Evolutionary conservation across 1,140 invertebrate genomes (phyloP).

Genomic region (Ceratina calcarata): DNA sequence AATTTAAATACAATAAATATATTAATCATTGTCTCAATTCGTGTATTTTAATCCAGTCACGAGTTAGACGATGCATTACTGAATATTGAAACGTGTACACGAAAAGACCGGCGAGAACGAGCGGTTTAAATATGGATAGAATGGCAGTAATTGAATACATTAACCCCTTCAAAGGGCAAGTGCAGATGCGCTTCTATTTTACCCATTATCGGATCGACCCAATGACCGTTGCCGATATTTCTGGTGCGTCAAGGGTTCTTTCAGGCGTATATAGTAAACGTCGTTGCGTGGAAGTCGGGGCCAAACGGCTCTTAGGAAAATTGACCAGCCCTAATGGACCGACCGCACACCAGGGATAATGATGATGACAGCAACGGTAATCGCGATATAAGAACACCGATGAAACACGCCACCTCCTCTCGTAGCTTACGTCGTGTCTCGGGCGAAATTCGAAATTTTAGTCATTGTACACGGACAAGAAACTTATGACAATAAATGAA

Average conservation of each 20-base stretch:
- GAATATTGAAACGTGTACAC: too few relatives aligned
- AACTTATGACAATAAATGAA: neutral
- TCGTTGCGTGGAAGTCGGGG: slow-evolving; percentile 52
- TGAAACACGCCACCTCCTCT: slow-evolving; percentile 11
- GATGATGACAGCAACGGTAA: slow-evolving; percentile 65
- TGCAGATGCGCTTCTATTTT: slow-evolving; percentile 4
- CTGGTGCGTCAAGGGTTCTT: slow-evolving; percentile 24
- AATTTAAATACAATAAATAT: neutral
- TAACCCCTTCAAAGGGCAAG: neutral
- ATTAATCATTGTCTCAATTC: too few relatives aligned
- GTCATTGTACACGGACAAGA: neutral
- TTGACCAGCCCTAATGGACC: slow-evolving; percentile 66
- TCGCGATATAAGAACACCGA: slow-evolving; percentile 58
- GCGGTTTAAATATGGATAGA: too few relatives aligned
- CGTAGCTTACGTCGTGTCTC: neutral
- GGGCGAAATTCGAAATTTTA: neutral
- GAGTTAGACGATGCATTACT: too few relatives aligned
- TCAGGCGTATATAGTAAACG: neutral
- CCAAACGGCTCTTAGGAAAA: slow-evolving; percentile 67
- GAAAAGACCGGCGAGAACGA: too few relatives aligned
- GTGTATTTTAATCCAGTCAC: too few relatives aligned
- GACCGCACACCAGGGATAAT: slow-evolving; percentile 56
- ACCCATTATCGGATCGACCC: slow-evolving; percentile 47
- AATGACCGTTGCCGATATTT: slow-evolving; percentile 44
- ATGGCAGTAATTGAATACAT: neutral